Conservation (phyloP, 2,797 vertebrate species). For the Discoglossus pictus region DNA sequence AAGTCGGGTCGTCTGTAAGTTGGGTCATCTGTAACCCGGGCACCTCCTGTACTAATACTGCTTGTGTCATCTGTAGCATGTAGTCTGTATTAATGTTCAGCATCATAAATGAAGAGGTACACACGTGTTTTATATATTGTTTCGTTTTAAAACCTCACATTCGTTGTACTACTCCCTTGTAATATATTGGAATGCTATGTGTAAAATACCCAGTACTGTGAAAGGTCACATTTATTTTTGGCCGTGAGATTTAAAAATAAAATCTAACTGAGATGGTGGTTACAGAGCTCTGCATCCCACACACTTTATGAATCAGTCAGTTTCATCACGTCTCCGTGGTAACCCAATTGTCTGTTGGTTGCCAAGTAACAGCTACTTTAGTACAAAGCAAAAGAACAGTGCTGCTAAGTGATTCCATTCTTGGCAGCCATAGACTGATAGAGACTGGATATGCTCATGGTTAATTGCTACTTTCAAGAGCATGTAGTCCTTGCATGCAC, state of each 20-base stretch:
- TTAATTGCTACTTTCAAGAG: conserved; percentile 35
- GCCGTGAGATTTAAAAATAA: no score
- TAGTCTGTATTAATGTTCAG: no score
- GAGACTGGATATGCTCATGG: conserved; percentile 55
- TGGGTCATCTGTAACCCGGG: no score
- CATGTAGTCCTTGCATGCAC: conserved; percentile 4
- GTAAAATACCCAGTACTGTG: no score
- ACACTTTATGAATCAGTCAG: conserved; percentile 65
- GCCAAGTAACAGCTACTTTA: conserved; percentile 88
- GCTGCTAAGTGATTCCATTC: conserved; percentile 76
- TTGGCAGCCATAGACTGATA: conserved; percentile 63
- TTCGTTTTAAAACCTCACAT: no score
- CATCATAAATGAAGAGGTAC: no score
- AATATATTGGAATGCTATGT: no score
- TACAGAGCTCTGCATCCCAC: conserved; percentile 62
- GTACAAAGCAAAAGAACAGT: conserved; percentile 73
- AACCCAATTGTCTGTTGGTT: conserved; percentile 84
- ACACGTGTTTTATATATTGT: no score
- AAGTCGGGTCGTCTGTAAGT: no score
- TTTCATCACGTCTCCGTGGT: conserved; percentile 79
- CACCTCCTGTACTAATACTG: no score
- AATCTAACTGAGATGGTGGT: conserved; percentile 10
- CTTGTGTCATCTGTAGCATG: no score
- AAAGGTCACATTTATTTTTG: background rate
- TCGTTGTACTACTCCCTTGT: no score